Conservation (phyloP, 1,140 invertebrate genomes). For the Diorhabda elongata region DNA sequence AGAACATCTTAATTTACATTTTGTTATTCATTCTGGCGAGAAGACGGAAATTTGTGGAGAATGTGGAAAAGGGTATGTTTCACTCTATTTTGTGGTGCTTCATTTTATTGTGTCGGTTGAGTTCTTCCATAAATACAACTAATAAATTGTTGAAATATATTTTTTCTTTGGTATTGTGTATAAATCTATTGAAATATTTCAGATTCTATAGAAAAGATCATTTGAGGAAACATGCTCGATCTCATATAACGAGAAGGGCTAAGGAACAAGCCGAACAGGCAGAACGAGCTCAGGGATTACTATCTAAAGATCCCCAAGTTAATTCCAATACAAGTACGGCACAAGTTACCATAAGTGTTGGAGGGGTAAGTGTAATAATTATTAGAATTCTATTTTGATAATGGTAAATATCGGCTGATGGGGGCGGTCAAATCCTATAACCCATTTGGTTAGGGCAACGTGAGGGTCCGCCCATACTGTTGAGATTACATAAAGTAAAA, state of each 20-base stretch:
- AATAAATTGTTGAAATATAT: too few species aligned
- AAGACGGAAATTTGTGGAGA: constrained; percentile 67
- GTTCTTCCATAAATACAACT: too few species aligned
- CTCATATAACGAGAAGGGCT: constrained; percentile 65
- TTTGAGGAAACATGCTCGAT: constrained; percentile 70
- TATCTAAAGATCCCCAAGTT: constrained; percentile 11
- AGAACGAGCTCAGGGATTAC: constrained; percentile 26
- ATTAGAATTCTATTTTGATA: background rate
- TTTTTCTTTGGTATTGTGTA: too few species aligned
- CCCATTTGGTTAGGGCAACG: background rate
- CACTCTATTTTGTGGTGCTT: background rate
- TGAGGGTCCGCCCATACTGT: too few species aligned
- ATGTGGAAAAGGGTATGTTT: constrained; percentile 60
- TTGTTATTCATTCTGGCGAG: constrained; percentile 75
- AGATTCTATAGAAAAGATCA: constrained; percentile 78
- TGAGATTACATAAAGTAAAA: too few species aligned
- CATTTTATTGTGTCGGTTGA: too few species aligned
- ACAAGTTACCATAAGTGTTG: constrained; percentile 56
- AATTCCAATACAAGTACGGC: constrained; percentile 21
- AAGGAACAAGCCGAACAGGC: constrained; percentile 56
- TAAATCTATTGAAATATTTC: background rate
- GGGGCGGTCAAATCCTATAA: background rate
- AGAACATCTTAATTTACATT: constrained; percentile 75
- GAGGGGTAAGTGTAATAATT: constrained; percentile 44
- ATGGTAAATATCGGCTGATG: background rate